Conservation (phyloP, 1,140 invertebrate species). For the Drosophila yakuba region DNA sequence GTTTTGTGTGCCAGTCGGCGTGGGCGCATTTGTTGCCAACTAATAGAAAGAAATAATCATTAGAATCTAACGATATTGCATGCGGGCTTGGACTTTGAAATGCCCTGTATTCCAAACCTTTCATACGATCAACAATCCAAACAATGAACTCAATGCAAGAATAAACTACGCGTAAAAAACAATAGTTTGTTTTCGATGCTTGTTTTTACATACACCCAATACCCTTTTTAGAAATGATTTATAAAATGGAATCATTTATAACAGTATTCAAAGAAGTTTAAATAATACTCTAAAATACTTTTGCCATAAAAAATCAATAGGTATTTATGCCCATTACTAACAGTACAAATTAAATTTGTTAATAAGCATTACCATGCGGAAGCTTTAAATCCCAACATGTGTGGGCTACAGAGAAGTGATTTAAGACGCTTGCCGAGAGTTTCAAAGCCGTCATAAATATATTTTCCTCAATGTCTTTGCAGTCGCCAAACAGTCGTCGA, state of each 20-base stretch:
- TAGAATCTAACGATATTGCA: conserved; percentile 20
- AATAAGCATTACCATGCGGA: conserved; percentile 29
- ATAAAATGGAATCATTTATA: too few species aligned
- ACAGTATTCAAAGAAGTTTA: neutral
- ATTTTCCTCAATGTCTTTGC: conserved; percentile 24
- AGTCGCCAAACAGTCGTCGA: conserved; percentile 47
- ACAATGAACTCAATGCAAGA: too few species aligned
- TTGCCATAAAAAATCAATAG: neutral
- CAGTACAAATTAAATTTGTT: conserved; percentile 17
- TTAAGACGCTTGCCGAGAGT: conserved; percentile 13
- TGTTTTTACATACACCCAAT: too few species aligned
- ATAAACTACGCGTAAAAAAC: too few species aligned
- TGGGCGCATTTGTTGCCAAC: conserved; percentile 62
- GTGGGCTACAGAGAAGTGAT: conserved; percentile 29
- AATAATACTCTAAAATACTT: neutral
- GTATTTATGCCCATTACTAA: conserved; percentile 9
- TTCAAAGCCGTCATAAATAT: conserved; percentile 22
- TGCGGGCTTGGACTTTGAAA: neutral
- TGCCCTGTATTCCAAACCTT: neutral
- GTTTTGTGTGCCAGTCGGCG: conserved; percentile 32
- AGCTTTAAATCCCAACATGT: conserved; percentile 8
- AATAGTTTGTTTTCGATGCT: too few species aligned
- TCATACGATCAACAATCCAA: neutral
- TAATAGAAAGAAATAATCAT: conserved; percentile 34
- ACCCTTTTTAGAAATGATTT: neutral